Evolutionary conservation across 2,888 invertebrate species (phyloP).

Genomic region (Hymenopus coronatus): DNA sequence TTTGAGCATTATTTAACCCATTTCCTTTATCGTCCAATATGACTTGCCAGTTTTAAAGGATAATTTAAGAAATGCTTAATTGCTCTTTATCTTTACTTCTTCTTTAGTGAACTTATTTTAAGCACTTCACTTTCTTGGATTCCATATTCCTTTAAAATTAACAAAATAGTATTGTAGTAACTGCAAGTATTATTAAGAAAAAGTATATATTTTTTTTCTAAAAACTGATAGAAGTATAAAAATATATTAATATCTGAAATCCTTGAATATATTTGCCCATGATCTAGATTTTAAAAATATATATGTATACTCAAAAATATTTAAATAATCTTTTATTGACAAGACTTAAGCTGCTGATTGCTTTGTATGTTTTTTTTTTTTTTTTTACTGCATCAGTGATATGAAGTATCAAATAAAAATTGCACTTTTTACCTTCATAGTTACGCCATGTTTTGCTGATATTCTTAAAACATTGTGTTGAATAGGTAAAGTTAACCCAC

Average conservation of each 20-base stretch:
- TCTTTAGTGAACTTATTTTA: no score
- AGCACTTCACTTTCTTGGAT: background rate
- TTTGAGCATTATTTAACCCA: no score
- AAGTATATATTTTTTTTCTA: background rate
- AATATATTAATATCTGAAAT: background rate
- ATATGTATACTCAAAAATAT: background rate
- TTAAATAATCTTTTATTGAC: background rate
- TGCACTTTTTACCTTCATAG: no score
- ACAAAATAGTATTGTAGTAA: background rate
- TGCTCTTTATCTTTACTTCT: no score
- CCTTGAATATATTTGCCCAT: background rate
- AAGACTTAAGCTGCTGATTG: background rate
- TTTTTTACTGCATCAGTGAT: background rate
- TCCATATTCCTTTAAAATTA: background rate
- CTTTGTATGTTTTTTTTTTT: background rate
- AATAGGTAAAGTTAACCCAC: no score
- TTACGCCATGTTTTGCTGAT: no score
- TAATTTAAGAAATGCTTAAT: no score
- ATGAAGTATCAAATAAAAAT: no score
- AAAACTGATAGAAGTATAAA: background rate
- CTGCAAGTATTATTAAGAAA: background rate
- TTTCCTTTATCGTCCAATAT: no score
- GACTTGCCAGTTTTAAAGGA: no score
- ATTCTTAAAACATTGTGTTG: no score
- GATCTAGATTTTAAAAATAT: background rate